Evolutionary conservation across 2,888 invertebrate genomes (phyloP), one percentile per base, ranked within the genome.

Genomic region (Mimachlamys varia): DNA sequence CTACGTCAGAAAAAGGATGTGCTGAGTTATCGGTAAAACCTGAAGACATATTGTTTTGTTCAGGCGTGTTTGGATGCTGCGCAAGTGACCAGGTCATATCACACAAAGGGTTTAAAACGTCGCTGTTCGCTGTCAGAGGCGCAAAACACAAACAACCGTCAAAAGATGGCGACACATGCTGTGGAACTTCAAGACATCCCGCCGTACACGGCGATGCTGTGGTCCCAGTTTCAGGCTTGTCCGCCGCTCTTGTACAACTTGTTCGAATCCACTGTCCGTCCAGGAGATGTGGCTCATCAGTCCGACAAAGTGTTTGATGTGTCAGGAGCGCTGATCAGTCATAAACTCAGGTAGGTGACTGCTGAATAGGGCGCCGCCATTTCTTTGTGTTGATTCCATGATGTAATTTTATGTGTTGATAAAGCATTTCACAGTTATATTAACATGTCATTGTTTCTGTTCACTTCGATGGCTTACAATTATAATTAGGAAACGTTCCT

Each of bases 201-300:
- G 12, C 89, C 92, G 27, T 90, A 89, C 55, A 89, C 92, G 4
- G 92, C 89, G 87, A 62, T 92, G 55, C 27, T 87, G 49, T 92
- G 92, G 92, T 44, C 87, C 4, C 87, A 92, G 27, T 92, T 92
- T 37, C 58, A 88, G 55, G 89, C 88, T 0, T 50, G 89, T 87
- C 92, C 92, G 2, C 90, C 87, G 19, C 55, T 92, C 10, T 49
- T 92, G 92, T 92, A 92, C 50, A 90, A 90, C 55, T 87, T 90
- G 88, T 89, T 90, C 62, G 62, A 89, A 49, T 87, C 89, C 0
- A 88, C 91, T 10, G 37, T 91, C 4, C 55, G 90, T 0, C 90
- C 92, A 17, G 90, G 90, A 27, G 90, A 90, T 15, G 49, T 58
- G 44, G 88, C 89, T 44, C 89, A 89, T 33, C 17, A 49, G 10